phyloP scores from a whole-genome alignment of 2,888 invertebrate genomes.

The Blastobasis adustella region DNA sequence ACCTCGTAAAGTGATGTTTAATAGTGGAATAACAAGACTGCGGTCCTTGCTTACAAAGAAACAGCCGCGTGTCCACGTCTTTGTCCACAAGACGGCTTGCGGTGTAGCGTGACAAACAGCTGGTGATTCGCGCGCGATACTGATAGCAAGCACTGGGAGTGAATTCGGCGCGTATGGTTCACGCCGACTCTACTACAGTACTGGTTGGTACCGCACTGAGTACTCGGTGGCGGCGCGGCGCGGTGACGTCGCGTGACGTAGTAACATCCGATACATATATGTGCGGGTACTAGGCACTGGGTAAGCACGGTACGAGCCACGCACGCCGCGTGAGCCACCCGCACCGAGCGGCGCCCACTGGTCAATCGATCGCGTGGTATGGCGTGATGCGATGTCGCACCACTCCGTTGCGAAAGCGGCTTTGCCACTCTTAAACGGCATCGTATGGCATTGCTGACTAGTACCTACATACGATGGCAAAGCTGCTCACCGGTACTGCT shows the following conservation, averaged over 20 bases:
- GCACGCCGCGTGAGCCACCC: background rate
- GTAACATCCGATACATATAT: background rate
- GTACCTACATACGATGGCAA: no score
- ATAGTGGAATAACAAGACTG: no score
- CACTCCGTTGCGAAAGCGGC: conserved; percentile 53
- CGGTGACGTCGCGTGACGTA: background rate
- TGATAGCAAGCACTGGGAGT: conserved; percentile 20
- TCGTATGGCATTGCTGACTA: background rate
- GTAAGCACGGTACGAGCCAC: background rate
- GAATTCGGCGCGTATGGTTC: conserved; percentile 38
- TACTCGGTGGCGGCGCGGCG: background rate
- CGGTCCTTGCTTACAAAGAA: conserved; percentile 7
- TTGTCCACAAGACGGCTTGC: conserved; percentile 26
- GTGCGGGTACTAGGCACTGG: background rate
- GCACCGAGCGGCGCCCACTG: background rate
- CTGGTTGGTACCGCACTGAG: background rate
- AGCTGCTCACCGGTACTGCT: no score
- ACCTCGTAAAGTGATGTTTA: background rate
- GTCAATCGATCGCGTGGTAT: conserved; percentile 51
- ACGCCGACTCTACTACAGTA: conserved; percentile 39
- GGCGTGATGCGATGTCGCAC: conserved; percentile 58
- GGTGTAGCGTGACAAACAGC: conserved; percentile 13
- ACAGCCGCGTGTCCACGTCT: conserved; percentile 11
- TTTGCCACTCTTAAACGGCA: conserved; percentile 5
- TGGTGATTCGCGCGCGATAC: conserved; percentile 28